Conservation (phyloP, 1,140 invertebrate species). For the Nylanderia fulva region DNA sequence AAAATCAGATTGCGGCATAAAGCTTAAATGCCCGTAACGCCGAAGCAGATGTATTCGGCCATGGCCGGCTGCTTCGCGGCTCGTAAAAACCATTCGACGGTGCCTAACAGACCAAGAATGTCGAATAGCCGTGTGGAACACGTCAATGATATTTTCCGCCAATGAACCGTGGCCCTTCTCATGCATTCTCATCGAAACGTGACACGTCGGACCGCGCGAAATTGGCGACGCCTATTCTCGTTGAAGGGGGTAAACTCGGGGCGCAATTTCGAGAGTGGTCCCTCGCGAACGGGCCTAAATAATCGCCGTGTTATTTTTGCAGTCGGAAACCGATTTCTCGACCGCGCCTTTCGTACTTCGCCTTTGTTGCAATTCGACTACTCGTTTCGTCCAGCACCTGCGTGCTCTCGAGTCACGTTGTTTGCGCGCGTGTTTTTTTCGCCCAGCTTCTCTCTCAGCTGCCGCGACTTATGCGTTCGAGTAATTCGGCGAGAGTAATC, state of each 20-base stretch:
- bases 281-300: constrained; percentile 22
- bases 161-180: neutral
- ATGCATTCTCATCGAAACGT: neutral
- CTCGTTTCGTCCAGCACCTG: constrained; percentile 52
- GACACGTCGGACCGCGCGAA: neutral
- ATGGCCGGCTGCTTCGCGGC: neutral
- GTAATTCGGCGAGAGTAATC: constrained; percentile 31
- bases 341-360: neutral
- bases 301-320: constrained; percentile 9
- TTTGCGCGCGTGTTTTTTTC: constrained; percentile 46
- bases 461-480: constrained; percentile 20
- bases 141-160: neutral
- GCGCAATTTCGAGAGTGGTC: neutral
- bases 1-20: neutral
- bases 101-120: neutral
- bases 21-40: neutral
- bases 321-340: neutral
- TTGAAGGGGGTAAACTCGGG: constrained; percentile 2
- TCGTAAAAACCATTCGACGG: neutral
- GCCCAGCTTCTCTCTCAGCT: constrained; percentile 20
- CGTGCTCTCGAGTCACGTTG: constrained; percentile 44
- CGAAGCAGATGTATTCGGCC: constrained; percentile 17
- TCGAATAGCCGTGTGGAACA: neutral
- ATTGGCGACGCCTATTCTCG: constrained; percentile 22
- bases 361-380: constrained; percentile 63